phyloP scores from a whole-genome alignment of 2,113 vertebrate species.

The Hypocryptadius cinnamomeus region DNA sequence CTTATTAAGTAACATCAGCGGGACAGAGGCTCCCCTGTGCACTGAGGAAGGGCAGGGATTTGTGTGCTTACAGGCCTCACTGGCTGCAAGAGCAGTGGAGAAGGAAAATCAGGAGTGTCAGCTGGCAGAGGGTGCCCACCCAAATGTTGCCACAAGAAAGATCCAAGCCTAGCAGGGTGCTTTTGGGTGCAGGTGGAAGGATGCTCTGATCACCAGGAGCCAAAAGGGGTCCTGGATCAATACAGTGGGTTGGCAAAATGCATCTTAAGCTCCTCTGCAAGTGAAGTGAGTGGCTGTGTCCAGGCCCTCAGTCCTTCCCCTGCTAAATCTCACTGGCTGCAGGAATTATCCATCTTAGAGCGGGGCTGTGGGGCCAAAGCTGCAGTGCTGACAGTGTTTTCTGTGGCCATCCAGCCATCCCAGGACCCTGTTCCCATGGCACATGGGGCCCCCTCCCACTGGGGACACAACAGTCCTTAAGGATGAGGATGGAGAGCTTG shows the following conservation, averaged over 20 bases:
- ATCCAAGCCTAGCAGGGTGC: not conserved
- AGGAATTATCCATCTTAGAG: not conserved
- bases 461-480: not conserved
- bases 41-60: not conserved
- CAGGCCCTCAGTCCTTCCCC: not conserved
- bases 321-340: not conserved
- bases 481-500: not conserved
- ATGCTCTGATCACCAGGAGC: not conserved
- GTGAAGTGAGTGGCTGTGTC: rapidly evolving
- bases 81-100: not conserved
- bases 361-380: not conserved
- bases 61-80: rapidly evolving
- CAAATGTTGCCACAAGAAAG: rapidly evolving
- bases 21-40: not conserved
- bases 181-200: not conserved
- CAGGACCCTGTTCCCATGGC: not conserved
- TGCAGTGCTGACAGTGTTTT: rapidly evolving
- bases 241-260: not conserved
- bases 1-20: not conserved
- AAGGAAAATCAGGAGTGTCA: not conserved
- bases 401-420: rapidly evolving
- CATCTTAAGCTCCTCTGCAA: not conserved
- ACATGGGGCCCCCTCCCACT: not conserved
- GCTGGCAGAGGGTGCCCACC: not conserved
- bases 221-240: not conserved